Evolutionary conservation across 1,140 invertebrate species (phyloP), one percentile per base, ranked within the genome.

Genomic region (Drosophila lacertosa): DNA sequence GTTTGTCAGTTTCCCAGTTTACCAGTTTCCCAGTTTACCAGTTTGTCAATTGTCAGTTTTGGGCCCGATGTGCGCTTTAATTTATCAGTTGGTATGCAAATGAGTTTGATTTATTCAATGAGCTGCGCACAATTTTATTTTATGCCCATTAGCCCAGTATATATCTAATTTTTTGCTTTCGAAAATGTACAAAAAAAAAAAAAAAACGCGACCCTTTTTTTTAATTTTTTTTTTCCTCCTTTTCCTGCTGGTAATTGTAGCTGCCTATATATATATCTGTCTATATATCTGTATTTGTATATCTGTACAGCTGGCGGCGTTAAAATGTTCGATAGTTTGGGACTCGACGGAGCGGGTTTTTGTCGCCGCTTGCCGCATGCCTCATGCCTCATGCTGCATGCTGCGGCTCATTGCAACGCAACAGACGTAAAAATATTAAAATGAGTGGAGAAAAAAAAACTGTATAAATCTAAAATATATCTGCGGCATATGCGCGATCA

Each of bases 61-160:
- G 55, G 54, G 58, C 42, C 50, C 44, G n/a, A 11, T 16, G 16
- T 44, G 48, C 55, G 55, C 73, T 73, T 86, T 89, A 89, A 89
- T 89, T 89, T 89, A 89, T 89, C 86, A 86, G 86, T 78, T 69
- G 66, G 66, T 86, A 89, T 89, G 86, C 86, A 89, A 89, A 89
- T 89, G 77, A 89, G 86, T 89, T 89, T 86, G 82, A 86, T 86
- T 88, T 88, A 88, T 86, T 86, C 82, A 86, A 86, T 86, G 82
- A 86, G 82, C 82, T 82, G 82, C 75, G 83, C 81, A 77, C 64
- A 86, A 88, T 81, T 65, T 70, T 65, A 70, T 71, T 60, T 72
- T 67, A 59, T 59, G 54, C 58, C 65, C 65, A 68, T 68, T 68
- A 68, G 65, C 47, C 64, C 24, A n/a, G 58, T 44, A 60, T 44